Conservation (phyloP, 1,140 invertebrate genomes). For the Chrysomallon squamiferum region DNA sequence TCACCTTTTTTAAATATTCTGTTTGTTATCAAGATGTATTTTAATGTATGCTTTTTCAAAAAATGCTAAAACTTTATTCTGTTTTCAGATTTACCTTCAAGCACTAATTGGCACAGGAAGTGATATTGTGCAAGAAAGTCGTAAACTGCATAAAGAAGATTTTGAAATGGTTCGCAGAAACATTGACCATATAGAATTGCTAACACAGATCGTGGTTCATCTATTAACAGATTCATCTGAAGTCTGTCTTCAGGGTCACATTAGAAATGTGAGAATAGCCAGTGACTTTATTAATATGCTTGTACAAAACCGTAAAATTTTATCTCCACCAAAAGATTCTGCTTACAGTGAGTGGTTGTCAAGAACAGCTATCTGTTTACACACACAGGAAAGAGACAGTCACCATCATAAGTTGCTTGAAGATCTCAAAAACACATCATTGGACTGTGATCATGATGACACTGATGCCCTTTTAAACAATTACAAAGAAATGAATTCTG, state of each 20-base stretch:
- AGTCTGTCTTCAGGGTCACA: constrained; percentile 16
- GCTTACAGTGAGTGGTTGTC: background rate
- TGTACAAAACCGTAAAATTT: background rate
- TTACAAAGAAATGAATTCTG: too few species aligned
- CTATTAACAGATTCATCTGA: constrained; percentile 7
- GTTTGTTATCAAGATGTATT: too few species aligned
- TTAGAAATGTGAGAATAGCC: constrained; percentile 15
- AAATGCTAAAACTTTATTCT: too few species aligned
- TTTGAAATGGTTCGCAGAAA: constrained; percentile 30
- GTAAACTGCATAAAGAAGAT: constrained; percentile 8
- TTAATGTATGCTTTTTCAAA: too few species aligned
- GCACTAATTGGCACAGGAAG: background rate
- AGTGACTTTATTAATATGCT: constrained; percentile 14
- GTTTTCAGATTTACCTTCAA: background rate
- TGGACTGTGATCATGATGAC: too few species aligned
- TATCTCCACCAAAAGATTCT: background rate
- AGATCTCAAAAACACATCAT: background rate
- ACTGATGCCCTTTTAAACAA: too few species aligned
- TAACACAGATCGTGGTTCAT: constrained; percentile 16
- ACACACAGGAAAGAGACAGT: background rate
- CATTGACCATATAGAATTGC: constrained; percentile 15
- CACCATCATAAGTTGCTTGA: too few species aligned
- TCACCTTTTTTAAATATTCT: too few species aligned
- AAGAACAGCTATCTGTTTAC: background rate
- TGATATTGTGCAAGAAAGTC: background rate